phyloP scores from a whole-genome alignment of 2,888 invertebrate species.

The Erpobdella octoculata region DNA sequence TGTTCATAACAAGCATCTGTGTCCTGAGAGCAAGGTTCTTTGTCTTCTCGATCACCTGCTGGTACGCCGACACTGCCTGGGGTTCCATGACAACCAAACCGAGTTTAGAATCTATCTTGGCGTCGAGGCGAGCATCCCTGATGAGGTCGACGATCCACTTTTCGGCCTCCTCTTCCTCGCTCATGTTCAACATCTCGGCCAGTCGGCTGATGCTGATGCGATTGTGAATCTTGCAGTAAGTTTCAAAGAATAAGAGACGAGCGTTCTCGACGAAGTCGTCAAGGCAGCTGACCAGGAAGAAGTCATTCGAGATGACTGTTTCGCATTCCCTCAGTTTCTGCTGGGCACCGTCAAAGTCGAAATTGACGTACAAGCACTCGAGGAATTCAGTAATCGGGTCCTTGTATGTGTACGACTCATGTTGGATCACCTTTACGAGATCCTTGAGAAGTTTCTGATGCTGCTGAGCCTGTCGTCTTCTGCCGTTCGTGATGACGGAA shows the following conservation, averaged over 20 bases:
- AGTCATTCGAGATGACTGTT: conserved; percentile 82
- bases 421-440: conserved; percentile 92
- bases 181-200: conserved; percentile 96
- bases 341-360: conserved; percentile 96
- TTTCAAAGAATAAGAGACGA: conserved; percentile 96
- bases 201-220: conserved; percentile 83
- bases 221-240: conserved; percentile 97
- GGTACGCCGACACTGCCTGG: conserved; percentile 93
- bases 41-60: conserved; percentile 87
- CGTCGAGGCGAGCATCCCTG: conserved; percentile 90
- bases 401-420: conserved; percentile 94
- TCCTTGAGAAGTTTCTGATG: conserved; percentile 64
- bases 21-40: conserved; percentile 93
- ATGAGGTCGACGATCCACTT: conserved; percentile 99
- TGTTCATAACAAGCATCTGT: conserved; percentile 83
- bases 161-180: conserved; percentile 91
- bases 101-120: conserved; percentile 86
- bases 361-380: conserved; percentile 95
- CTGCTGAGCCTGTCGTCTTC: conserved; percentile 56
- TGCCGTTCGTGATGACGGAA: conserved; percentile 88
- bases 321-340: conserved; percentile 86
- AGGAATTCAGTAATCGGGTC: conserved; percentile 99
- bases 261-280: conserved; percentile 98
- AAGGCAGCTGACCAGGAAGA: conserved; percentile 90
- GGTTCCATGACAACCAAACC: conserved; percentile 99